Conservation (phyloP, 2,797 vertebrate genomes). For the Serranus cabrilla region DNA sequence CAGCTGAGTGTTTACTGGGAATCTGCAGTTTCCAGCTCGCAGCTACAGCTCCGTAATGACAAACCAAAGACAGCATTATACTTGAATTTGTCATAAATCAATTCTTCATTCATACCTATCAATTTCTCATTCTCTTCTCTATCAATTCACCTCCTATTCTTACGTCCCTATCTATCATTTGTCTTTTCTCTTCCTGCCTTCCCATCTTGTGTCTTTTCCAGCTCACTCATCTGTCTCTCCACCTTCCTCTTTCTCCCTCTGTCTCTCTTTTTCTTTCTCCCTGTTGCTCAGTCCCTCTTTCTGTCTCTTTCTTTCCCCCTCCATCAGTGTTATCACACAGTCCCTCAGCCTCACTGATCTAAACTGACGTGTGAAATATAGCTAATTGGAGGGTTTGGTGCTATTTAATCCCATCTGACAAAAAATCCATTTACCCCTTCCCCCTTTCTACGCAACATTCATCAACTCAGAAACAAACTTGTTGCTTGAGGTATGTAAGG, state of each 20-base stretch:
- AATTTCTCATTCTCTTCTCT: conserved; percentile 20
- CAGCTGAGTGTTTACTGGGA: conserved; percentile 6
- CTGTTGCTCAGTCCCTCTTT: not conserved
- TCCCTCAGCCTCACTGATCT: conserved; percentile 61
- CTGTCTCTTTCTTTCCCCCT: conserved; percentile 15
- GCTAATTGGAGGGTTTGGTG: conserved; percentile 75
- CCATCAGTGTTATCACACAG: conserved; percentile 28
- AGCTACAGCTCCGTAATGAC: not conserved
- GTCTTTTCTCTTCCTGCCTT: conserved; percentile 9
- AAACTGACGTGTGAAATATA: conserved; percentile 82
- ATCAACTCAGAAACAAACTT: conserved; percentile 72
- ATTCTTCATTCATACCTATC: conserved; percentile 26
- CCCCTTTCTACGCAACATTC: conserved; percentile 51
- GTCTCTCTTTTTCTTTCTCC: not conserved
- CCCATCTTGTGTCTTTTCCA: conserved; percentile 35
- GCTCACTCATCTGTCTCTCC: conserved; percentile 27
- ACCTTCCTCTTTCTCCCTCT: not conserved
- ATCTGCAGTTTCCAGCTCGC: not conserved
- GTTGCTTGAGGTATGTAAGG: conserved; percentile 55
- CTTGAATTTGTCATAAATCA: conserved; percentile 37
- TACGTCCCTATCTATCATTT: conserved; percentile 18
- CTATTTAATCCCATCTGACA: conserved; percentile 76
- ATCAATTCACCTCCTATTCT: conserved; percentile 24
- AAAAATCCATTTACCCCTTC: conserved; percentile 63
- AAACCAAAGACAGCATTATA: conserved; percentile 8